Evolutionary conservation across 2,797 vertebrate genomes (phyloP).

Genomic region (Tympanoctomys barrerae): DNA sequence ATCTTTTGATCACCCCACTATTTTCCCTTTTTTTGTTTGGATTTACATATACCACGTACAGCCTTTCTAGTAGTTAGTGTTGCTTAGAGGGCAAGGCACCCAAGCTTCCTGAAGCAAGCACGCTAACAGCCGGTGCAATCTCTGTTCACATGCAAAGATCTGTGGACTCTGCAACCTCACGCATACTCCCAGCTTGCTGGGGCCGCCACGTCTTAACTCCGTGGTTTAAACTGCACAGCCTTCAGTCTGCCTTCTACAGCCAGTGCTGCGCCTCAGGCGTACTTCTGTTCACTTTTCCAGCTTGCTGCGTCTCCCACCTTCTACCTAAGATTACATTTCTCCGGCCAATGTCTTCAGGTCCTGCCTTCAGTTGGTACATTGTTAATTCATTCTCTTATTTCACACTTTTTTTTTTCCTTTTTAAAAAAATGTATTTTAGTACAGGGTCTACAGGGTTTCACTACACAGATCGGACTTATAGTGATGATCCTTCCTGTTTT

Average conservation of each 20-base stretch:
- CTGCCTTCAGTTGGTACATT: background rate
- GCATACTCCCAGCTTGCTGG: background rate
- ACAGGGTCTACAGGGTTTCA: too few species aligned
- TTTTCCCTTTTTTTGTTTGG: background rate
- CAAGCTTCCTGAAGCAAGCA: background rate
- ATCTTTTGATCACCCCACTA: background rate
- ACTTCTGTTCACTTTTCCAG: background rate
- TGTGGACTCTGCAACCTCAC: background rate
- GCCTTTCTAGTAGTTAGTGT: background rate
- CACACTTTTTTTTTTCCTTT: background rate
- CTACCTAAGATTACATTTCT: slow-evolving; percentile 3
- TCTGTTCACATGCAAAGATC: background rate
- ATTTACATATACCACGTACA: background rate
- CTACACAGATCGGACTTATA: too few species aligned
- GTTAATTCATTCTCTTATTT: background rate
- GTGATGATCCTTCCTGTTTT: too few species aligned
- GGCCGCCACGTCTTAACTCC: background rate
- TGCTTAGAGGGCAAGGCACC: background rate
- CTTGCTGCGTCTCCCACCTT: background rate
- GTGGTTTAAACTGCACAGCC: background rate
- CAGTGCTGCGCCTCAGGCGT: background rate
- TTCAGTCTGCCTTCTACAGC: background rate
- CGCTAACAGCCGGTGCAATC: background rate
- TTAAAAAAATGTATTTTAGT: too few species aligned
- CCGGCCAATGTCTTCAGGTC: background rate